phyloP scores from a whole-genome alignment of 1,140 invertebrate species.

The Drosophila kanapiae region DNA sequence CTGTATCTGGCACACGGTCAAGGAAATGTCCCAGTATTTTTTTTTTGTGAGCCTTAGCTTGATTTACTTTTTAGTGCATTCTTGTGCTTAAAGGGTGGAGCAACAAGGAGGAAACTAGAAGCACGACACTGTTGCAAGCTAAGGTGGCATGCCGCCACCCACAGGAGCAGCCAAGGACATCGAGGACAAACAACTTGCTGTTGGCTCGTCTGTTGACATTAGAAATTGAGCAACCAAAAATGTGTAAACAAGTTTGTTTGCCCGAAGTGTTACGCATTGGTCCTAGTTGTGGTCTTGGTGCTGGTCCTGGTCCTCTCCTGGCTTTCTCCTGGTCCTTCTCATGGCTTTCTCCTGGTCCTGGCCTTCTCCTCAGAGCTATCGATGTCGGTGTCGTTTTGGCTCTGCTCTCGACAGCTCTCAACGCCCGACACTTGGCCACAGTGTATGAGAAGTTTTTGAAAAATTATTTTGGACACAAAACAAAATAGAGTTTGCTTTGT shows the following conservation, averaged over 20 bases:
- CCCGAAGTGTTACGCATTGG: constrained; percentile 66
- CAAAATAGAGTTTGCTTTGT: constrained; percentile 47
- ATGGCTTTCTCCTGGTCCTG: background rate
- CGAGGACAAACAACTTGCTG: constrained; percentile 58
- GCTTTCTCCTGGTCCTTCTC: constrained; percentile 6
- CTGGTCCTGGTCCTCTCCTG: background rate
- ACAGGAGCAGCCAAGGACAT: constrained; percentile 59
- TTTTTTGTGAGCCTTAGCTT: constrained; percentile 10
- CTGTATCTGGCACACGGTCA: constrained; percentile 52
- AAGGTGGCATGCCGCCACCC: constrained; percentile 22
- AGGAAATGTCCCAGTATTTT: constrained; percentile 20
- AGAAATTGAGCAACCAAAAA: constrained; percentile 82
- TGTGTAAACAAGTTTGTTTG: constrained; percentile 82
- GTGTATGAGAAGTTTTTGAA: constrained; percentile 47
- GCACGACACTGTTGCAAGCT: constrained; percentile 22
- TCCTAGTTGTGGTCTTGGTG: constrained; percentile 4
- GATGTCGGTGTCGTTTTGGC: constrained; percentile 38
- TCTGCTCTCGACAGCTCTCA: constrained; percentile 68
- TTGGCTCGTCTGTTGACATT: constrained; percentile 75
- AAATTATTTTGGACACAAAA: constrained; percentile 52
- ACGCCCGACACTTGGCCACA: constrained; percentile 35
- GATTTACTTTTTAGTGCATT: constrained; percentile 45
- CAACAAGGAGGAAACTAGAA: constrained; percentile 20
- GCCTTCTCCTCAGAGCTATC: constrained; percentile 24
- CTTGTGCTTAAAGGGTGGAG: constrained; percentile 30